A percentile compares a stretch with the other conserved stretches of the same genome.
These are phyloP conservation scores for Pangasius sanitwongsei DNA, from an alignment of 2,797 vertebrate genomes.

Conservation along the genomic window DNA sequence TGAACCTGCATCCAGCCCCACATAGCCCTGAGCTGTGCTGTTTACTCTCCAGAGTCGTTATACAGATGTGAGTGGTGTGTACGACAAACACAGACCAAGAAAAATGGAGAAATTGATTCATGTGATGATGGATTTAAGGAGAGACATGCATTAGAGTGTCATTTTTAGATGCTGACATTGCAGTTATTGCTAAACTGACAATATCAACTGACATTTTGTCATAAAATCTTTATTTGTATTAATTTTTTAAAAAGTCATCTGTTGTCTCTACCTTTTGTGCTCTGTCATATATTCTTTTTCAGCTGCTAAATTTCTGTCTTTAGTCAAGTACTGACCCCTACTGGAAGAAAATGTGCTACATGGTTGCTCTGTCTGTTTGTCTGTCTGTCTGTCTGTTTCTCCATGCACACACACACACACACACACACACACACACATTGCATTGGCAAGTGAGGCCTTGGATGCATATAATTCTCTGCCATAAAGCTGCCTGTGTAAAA, in stretches of 20 bases:
- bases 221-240: background rate
- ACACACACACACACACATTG: background rate
- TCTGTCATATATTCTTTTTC: background rate
- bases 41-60: background rate
- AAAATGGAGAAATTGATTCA: background rate
- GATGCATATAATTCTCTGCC: conserved; percentile 10
- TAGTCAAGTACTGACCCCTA: conserved; percentile 35
- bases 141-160: background rate
- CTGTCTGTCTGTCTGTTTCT: no score
- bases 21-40: conserved; percentile 23
- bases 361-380: background rate
- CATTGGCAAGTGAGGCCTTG: background rate
- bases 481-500: conserved; percentile 29
- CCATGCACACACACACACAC: background rate
- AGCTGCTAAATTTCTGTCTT: background rate
- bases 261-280: background rate
- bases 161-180: background rate
- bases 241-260: background rate
- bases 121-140: background rate
- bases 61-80: background rate
- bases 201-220: background rate
- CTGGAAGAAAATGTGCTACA: conserved; percentile 8
- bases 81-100: background rate
- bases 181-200: background rate
- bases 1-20: conserved; percentile 24